Evolutionary conservation across 1,140 invertebrate genomes (phyloP).

Genomic region (Hycleus phaleratus): DNA sequence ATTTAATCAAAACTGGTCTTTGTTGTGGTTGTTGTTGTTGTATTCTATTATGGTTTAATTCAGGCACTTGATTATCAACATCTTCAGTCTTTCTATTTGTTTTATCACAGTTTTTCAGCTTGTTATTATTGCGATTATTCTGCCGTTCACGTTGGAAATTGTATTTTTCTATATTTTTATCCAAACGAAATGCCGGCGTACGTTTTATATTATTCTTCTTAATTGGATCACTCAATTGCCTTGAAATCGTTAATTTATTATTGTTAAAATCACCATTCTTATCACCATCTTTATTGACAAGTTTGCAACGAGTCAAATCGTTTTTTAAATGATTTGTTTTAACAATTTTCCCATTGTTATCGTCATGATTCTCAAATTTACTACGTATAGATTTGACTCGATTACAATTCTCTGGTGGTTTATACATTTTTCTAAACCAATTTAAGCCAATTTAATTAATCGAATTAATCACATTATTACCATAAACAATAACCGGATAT

Average conservation of each 20-base stretch:
- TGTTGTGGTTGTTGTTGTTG: constrained; percentile 1
- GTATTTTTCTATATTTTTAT: constrained; percentile 43
- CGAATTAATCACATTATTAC: too few relatives aligned
- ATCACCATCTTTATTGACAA: background rate
- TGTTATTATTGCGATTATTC: constrained; percentile 18
- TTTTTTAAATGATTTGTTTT: constrained; percentile 13
- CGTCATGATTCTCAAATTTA: constrained; percentile 33
- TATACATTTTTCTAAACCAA: constrained; percentile 29
- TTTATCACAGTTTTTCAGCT: constrained; percentile 21
- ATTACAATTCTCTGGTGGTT: constrained; percentile 32
- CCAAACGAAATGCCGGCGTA: constrained; percentile 53
- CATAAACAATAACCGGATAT: too few relatives aligned
- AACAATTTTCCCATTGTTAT: constrained; percentile 13
- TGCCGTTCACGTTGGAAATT: constrained; percentile 28
- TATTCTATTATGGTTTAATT: background rate
- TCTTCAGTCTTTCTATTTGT: constrained; percentile 7
- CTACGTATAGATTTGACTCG: constrained; percentile 37
- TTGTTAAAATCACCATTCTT: background rate
- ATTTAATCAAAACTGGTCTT: constrained; percentile 24
- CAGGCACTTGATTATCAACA: background rate
- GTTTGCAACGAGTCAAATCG: background rate
- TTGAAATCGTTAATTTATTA: constrained; percentile 30
- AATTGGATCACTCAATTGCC: constrained; percentile 51
- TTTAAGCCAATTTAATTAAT: background rate
- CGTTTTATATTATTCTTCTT: constrained; percentile 48